A percentile compares a stretch with the other conserved stretches of the same genome.
phyloP scores from a whole-genome alignment of 1,140 invertebrate genomes.

The Saccostrea echinata region DNA sequence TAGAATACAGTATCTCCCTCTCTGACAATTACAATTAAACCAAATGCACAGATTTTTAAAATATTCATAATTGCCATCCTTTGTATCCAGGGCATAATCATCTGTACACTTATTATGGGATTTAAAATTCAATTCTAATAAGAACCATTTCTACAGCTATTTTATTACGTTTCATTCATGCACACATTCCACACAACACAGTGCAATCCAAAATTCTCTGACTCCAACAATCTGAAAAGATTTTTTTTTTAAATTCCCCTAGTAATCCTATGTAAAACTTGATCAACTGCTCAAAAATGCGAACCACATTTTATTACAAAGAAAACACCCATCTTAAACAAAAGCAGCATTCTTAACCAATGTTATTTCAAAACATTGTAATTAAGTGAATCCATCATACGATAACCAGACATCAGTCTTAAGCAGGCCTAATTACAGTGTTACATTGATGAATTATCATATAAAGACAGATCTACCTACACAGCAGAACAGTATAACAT shows the following conservation, averaged over 20 bases:
- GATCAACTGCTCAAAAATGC: neutral
- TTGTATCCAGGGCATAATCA: neutral
- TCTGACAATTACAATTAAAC: too few species aligned
- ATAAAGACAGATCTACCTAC: too few species aligned
- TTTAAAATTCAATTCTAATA: neutral
- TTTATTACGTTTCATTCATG: slow-evolving; percentile 8
- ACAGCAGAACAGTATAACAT: too few species aligned
- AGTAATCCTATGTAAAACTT: neutral
- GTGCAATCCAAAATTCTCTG: neutral
- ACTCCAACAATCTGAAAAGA: neutral
- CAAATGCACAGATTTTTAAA: too few species aligned
- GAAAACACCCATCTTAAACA: too few species aligned
- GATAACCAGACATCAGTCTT: too few species aligned
- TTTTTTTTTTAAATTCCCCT: neutral
- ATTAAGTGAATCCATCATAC: too few species aligned
- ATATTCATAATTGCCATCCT: neutral
- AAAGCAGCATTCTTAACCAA: too few species aligned
- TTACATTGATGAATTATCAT: too few species aligned
- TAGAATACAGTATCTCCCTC: too few species aligned
- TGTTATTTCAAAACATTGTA: too few species aligned
- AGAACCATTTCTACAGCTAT: neutral
- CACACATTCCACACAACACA: slow-evolving; percentile 23
- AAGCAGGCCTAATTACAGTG: too few species aligned
- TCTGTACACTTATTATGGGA: neutral
- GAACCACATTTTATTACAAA: neutral